Evolutionary conservation across 2,888 invertebrate species (phyloP), one percentile per base, ranked within the genome.

Genomic region (Ormyrus rosae): DNA sequence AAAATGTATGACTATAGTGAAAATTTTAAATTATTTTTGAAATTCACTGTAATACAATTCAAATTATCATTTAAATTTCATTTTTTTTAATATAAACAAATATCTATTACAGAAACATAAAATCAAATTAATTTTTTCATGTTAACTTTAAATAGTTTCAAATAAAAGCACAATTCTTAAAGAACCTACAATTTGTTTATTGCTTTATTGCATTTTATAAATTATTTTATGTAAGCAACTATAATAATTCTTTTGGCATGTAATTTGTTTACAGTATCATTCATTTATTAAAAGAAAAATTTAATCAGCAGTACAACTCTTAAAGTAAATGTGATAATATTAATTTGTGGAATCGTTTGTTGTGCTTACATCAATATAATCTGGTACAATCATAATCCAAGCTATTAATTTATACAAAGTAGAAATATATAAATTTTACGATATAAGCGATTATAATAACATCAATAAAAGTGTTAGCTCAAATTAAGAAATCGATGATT

Each of bases 1-100:
- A 74, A 56, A 11, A 65, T 11, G 56, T 48, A 51, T 68, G 67
- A 67, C 67, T 58, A 58, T 67, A 60, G 75, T 60, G 51, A 60
- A 67, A 58, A 53, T 48, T 68, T 51, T 50, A 51, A 58, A 45
- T 67, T 53, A 58, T 34, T 34, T 34, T 34, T 19, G 6, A 48
- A 64, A 73, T 73, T 69, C 50, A 56, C 63, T 19, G 63, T 73
- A 65, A 63, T 63, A 13, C 53, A 63, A 63, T 58, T 10, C 19
- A n/a, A 34, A 45, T 68, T 51, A 5, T 60, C 8, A 34, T 53
- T 55, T 34, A 34, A 34, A 4, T 34, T 34, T 53, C 13, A 51
- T 50, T 60, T 60, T 19, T 50, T 19, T 71, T 34, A 19, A 50
- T 50, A 56, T 69, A 51, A 60, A 34, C 34, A 48, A 48, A 48